phyloP scores from a whole-genome alignment of 2,888 invertebrate species.

The Sphaerophoria rueppellii region DNA sequence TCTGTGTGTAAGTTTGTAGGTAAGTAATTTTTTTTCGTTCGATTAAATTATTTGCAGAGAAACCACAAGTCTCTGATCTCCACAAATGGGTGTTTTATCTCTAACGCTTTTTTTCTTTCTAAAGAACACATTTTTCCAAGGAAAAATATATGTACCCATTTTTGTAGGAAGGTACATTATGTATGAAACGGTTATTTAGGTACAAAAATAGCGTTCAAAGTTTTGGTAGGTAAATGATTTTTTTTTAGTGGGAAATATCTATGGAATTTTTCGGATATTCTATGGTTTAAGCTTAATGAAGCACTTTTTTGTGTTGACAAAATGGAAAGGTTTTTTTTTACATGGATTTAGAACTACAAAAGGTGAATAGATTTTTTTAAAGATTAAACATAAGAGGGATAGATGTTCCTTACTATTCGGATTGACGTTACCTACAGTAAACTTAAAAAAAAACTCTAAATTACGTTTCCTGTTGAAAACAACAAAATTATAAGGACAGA shows the following conservation, averaged over 20 bases:
- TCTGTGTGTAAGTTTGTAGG: not conserved
- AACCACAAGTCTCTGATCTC: constrained; percentile 42
- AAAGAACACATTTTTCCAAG: not conserved
- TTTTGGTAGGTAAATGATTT: constrained; percentile 27
- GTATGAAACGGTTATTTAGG: constrained; percentile 21
- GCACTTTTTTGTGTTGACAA: constrained; percentile 6
- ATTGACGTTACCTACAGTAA: too few relatives aligned
- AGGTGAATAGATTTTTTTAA: too few relatives aligned
- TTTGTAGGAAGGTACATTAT: constrained; percentile 1
- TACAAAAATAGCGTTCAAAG: constrained; percentile 38
- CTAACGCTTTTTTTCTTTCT: not conserved
- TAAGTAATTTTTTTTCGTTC: constrained; percentile 15
- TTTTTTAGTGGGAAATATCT: constrained; percentile 16
- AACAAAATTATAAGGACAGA: too few relatives aligned
- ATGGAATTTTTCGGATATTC: not conserved
- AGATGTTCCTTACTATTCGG: too few relatives aligned
- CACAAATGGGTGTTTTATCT: constrained; percentile 48
- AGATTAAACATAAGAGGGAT: too few relatives aligned
- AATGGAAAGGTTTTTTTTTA: too few relatives aligned
- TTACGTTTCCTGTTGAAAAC: too few relatives aligned
- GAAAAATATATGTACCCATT: too few relatives aligned
- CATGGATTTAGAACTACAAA: too few relatives aligned
- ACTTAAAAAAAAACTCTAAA: too few relatives aligned
- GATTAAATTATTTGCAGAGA: constrained; percentile 48
- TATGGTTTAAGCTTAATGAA: constrained; percentile 2